Evolutionary conservation across 2,797 vertebrate genomes (phyloP).

Genomic region (Premnoplex brunnescens): DNA sequence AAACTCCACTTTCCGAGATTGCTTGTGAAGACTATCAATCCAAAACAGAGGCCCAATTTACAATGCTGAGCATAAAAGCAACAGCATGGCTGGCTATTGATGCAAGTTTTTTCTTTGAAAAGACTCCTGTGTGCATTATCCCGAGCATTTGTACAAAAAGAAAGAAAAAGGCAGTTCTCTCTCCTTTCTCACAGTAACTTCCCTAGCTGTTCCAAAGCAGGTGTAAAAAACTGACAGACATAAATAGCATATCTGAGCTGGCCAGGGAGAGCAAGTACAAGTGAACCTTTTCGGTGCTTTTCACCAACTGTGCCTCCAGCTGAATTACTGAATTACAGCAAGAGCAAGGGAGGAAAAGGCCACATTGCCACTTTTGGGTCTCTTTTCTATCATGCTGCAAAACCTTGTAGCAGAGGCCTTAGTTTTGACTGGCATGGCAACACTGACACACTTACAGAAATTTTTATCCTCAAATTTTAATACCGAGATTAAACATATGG

Average conservation of each 20-base stretch:
- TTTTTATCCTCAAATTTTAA: neutral
- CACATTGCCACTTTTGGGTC: neutral
- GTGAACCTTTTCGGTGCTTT: neutral
- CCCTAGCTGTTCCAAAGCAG: neutral
- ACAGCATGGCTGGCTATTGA: neutral
- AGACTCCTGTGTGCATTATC: neutral
- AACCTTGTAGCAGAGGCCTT: neutral
- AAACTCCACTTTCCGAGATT: neutral
- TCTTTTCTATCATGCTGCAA: neutral
- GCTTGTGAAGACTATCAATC: neutral
- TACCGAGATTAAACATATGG: neutral
- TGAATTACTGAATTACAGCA: neutral
- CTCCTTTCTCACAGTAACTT: neutral
- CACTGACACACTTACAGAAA: neutral
- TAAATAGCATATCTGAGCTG: neutral
- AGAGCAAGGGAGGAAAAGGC: neutral
- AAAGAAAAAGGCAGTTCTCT: neutral
- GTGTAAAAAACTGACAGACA: neutral
- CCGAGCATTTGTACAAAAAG: neutral
- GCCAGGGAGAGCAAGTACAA: neutral
- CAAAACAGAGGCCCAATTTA: neutral
- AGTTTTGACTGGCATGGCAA: neutral
- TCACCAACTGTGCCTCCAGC: neutral
- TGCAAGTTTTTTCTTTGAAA: neutral
- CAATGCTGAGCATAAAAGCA: neutral